phyloP scores from a whole-genome alignment of 2,113 vertebrate species.

The Atherinomorus stipes region DNA sequence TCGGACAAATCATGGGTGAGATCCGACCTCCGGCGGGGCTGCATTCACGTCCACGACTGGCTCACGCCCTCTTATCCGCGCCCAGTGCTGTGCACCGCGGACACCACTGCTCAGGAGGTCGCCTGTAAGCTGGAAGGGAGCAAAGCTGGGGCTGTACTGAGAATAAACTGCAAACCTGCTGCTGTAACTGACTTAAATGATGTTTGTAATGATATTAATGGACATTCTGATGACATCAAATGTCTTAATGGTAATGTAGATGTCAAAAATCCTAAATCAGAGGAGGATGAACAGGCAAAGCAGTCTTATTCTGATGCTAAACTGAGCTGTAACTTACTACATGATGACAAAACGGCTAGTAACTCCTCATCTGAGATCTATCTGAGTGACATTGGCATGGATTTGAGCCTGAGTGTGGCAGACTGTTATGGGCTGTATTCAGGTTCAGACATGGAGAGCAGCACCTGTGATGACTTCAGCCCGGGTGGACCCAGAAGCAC shows the following conservation, averaged over 20 bases:
- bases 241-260: conserved; percentile 19
- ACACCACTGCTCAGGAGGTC: conserved; percentile 87
- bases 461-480: conserved; percentile 81
- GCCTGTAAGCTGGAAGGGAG: conserved; percentile 83
- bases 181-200: conserved; percentile 37
- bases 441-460: conserved; percentile 79
- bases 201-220: conserved; percentile 39
- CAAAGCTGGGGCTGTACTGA: conserved; percentile 81
- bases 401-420: conserved; percentile 42
- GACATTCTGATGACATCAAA: conserved; percentile 28
- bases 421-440: conserved; percentile 74
- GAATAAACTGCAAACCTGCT: conserved; percentile 74
- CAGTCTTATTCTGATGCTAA: conserved; percentile 39
- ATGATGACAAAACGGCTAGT: conserved; percentile 57
- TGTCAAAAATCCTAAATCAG: conserved; percentile 31
- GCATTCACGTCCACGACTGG: conserved; percentile 88
- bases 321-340: conserved; percentile 33
- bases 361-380: conserved; percentile 74
- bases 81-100: conserved; percentile 90
- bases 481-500: conserved; percentile 57
- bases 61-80: conserved; percentile 84
- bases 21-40: conserved; percentile 87
- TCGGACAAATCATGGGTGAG: conserved; percentile 89
- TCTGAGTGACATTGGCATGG: conserved; percentile 63
- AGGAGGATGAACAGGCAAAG: conserved; percentile 49